A percentile compares a stretch with the other conserved stretches of the same genome.
These are phyloP conservation scores for Emys orbicularis DNA, from an alignment of 2,797 vertebrate species.

Conservation along the genomic window DNA sequence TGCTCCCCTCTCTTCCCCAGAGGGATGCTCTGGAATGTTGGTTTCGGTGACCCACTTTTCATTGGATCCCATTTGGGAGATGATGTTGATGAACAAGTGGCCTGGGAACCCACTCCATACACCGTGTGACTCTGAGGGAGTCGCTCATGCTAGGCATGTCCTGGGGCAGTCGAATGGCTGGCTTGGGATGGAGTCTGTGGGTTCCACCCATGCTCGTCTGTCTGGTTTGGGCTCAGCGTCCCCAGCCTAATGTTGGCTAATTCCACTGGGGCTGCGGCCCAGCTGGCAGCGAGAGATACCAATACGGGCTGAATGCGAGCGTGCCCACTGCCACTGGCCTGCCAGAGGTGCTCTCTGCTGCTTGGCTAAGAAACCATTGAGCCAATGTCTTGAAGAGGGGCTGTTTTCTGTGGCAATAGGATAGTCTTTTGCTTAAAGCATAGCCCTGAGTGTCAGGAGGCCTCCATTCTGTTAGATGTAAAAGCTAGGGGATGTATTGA, in stretches of 20 bases:
- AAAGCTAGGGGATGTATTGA: not conserved
- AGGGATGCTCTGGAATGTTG: not conserved
- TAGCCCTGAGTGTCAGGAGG: not conserved
- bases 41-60: not conserved
- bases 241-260: not conserved
- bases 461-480: not conserved
- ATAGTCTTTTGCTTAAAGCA: not conserved
- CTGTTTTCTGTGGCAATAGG: not conserved
- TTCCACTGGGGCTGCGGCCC: not conserved
- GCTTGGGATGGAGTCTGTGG: no score
- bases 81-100: not conserved
- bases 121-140: not conserved
- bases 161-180: not conserved
- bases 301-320: fast-evolving
- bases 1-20: no score
- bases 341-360: no score
- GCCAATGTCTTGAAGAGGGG: not conserved
- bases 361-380: not conserved
- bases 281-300: not conserved
- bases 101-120: not conserved
- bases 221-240: not conserved
- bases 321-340: not conserved
- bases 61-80: not conserved
- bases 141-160: not conserved
- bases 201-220: not conserved